phyloP scores from a whole-genome alignment of 2,797 vertebrate species.

The Sus cebifrons region DNA sequence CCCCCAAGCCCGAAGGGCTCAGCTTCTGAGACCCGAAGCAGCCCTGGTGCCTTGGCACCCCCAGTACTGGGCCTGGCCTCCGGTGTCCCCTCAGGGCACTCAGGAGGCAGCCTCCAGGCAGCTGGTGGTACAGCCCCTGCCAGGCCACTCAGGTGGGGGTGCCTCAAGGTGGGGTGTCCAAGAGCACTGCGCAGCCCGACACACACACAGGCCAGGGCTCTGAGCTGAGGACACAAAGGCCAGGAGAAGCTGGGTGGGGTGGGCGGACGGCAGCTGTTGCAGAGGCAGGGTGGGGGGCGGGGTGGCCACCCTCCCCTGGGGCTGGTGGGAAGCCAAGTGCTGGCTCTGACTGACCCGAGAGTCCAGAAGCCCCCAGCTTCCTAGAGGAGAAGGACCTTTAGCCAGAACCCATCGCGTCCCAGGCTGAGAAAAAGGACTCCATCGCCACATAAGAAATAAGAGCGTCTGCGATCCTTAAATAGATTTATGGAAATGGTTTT shows the following conservation, averaged over 20 bases:
- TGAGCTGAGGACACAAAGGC: background rate
- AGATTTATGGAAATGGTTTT: slow-evolving; percentile 92
- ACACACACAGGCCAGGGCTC: background rate
- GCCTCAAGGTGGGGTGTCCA: background rate
- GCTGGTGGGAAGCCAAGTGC: slow-evolving; percentile 81
- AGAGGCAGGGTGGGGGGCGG: background rate
- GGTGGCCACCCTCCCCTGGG: background rate
- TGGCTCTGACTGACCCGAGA: slow-evolving; percentile 84
- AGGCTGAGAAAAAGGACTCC: slow-evolving; percentile 91
- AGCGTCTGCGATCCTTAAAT: slow-evolving; percentile 93
- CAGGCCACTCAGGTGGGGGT: background rate
- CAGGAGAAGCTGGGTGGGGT: background rate
- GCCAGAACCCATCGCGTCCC: slow-evolving; percentile 87
- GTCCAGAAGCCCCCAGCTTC: slow-evolving; percentile 86
- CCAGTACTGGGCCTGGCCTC: background rate
- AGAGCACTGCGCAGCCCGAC: background rate
- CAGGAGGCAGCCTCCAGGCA: background rate
- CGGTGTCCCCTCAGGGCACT: background rate
- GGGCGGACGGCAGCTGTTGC: background rate
- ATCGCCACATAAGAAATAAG: slow-evolving; percentile 94
- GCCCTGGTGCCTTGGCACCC: background rate
- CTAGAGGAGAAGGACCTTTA: slow-evolving; percentile 84
- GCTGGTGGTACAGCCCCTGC: background rate
- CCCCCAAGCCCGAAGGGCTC: background rate
- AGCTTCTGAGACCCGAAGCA: background rate